These are phyloP conservation scores for Odiellus spinosus DNA, from an alignment of 2,888 invertebrate genomes.

Conservation along the genomic window DNA sequence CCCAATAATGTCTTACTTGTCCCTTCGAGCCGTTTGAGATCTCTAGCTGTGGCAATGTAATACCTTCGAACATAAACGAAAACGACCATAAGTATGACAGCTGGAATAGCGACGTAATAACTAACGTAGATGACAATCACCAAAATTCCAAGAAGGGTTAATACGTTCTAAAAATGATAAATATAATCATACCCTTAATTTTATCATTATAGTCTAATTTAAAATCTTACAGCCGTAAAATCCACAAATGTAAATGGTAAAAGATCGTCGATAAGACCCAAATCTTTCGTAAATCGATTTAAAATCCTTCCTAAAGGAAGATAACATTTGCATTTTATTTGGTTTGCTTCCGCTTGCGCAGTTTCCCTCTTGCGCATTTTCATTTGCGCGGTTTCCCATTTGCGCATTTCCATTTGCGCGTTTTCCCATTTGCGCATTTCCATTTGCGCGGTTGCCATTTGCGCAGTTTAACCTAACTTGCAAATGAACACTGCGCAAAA, in stretches of 20 bases:
- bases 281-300: constrained; percentile 19
- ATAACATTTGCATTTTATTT: not conserved
- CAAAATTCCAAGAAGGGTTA: constrained; percentile 37
- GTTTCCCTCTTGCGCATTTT: no score
- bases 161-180: constrained; percentile 15
- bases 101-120: constrained; percentile 53
- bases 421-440: no score
- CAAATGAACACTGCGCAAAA: no score
- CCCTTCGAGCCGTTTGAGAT: constrained; percentile 45
- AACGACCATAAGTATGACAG: constrained; percentile 47
- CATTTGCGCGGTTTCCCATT: no score
- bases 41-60: constrained; percentile 61
- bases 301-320: constrained; percentile 17
- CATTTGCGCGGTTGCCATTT: no score
- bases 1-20: no score
- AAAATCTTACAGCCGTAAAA: constrained; percentile 16
- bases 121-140: constrained; percentile 53
- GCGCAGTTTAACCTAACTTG: no score
- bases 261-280: constrained; percentile 19
- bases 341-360: no score
- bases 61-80: constrained; percentile 59
- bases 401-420: no score
- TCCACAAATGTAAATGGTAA: constrained; percentile 17
- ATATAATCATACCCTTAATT: no score
- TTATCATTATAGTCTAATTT: no score